These are phyloP conservation scores for Heliornis fulica DNA, from an alignment of 2,113 vertebrate species.

Conservation along the genomic window DNA sequence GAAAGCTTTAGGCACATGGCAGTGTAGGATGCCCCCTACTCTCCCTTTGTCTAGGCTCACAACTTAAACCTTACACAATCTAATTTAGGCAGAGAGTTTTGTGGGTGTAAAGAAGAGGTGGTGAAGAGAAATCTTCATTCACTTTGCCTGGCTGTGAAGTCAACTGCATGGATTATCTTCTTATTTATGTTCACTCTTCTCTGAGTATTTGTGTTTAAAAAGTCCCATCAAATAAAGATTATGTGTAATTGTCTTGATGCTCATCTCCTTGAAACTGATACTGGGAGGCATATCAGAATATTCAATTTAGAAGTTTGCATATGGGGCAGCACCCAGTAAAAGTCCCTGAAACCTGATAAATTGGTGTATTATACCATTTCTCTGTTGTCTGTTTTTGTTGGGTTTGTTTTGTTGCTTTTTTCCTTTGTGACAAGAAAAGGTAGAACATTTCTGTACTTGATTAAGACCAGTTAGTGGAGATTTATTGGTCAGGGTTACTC, in stretches of 20 bases:
- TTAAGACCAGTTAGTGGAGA: not conserved
- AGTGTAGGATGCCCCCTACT: not conserved
- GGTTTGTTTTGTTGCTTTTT: not conserved
- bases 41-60: not conserved
- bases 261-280: not conserved
- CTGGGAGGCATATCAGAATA: not conserved
- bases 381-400: not conserved
- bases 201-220: not conserved
- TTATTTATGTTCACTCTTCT: not conserved
- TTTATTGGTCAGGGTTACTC: not conserved
- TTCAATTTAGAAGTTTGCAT: not conserved
- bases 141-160: not conserved
- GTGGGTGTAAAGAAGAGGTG: not conserved
- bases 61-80: not conserved
- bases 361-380: not conserved
- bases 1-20: not conserved
- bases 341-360: not conserved
- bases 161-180: not conserved
- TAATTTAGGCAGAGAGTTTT: not conserved
- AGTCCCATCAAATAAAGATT: not conserved
- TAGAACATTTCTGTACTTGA: slow-evolving; percentile 1
- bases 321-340: not conserved
- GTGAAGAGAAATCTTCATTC: not conserved
- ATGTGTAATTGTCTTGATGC: not conserved
- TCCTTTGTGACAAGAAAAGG: not conserved